These are phyloP conservation scores for Diadophis punctatus DNA, from an alignment of 2,113 vertebrate genomes.

Conservation along the genomic window DNA sequence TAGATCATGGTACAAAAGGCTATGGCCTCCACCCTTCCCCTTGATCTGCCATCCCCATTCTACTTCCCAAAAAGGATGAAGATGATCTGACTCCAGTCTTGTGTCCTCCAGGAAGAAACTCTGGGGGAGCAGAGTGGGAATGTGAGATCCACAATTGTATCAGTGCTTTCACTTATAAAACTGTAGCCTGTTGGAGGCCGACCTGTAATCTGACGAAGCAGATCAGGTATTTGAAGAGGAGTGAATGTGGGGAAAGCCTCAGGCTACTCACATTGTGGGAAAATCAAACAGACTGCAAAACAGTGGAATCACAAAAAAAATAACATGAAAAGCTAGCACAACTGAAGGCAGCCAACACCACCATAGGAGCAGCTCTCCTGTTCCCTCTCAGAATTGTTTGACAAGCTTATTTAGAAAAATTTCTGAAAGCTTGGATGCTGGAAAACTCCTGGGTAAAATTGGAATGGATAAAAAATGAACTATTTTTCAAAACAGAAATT, in stretches of 20 bases:
- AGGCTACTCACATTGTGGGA: background rate
- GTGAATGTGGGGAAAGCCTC: background rate
- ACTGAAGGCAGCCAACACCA: background rate
- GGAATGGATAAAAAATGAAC: background rate
- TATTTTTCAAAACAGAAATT: background rate
- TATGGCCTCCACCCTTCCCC: background rate
- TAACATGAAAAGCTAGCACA: background rate
- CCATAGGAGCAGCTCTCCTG: background rate
- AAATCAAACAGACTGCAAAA: background rate
- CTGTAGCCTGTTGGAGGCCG: background rate
- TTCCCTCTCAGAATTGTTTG: background rate
- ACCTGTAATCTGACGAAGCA: background rate
- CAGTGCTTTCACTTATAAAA: background rate
- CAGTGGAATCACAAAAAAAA: background rate
- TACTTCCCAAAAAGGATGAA: background rate
- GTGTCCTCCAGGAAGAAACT: background rate
- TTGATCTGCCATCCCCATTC: background rate
- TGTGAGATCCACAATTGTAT: background rate
- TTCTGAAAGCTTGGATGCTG: background rate
- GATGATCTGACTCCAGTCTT: background rate
- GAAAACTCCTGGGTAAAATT: background rate
- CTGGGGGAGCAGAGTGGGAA: background rate
- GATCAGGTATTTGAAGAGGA: background rate
- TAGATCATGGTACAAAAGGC: background rate
- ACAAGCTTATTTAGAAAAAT: background rate